A percentile compares a stretch with the other conserved stretches of the same genome.
Conservation (phyloP, 1,140 invertebrate species). For the Colletes gigas region DNA sequence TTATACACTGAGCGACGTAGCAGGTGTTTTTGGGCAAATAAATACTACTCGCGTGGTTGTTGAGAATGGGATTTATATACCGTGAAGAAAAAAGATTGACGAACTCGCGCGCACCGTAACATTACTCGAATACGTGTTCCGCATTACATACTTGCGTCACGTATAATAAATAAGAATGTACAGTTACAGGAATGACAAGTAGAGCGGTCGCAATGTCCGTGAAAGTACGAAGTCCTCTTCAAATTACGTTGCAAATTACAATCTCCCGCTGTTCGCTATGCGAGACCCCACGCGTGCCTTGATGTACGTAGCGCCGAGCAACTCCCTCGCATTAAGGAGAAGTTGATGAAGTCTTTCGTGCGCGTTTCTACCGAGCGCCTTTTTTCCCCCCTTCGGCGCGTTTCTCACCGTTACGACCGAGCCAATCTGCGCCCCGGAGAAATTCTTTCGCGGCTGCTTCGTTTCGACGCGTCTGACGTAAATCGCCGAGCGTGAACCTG, state of each 20-base stretch:
- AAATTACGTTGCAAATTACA: slow-evolving; percentile 56
- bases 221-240: slow-evolving; percentile 49
- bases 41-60: neutral
- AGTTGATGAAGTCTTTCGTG: slow-evolving; percentile 53
- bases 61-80: neutral
- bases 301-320: slow-evolving; percentile 47
- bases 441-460: slow-evolving; percentile 27
- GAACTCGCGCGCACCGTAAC: neutral
- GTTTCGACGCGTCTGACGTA: neutral
- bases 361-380: slow-evolving; percentile 25
- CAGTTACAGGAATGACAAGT: slow-evolving; percentile 49
- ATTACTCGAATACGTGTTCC: neutral
- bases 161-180: slow-evolving; percentile 26
- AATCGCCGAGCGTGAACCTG: neutral
- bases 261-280: slow-evolving; percentile 46
- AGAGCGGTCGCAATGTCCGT: slow-evolving; percentile 46
- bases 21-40: neutral
- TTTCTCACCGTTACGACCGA: slow-evolving; percentile 36
- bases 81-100: neutral
- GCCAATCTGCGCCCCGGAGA: slow-evolving; percentile 37
- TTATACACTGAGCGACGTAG: neutral
- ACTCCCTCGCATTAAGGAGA: slow-evolving; percentile 55
- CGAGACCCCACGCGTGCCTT: slow-evolving; percentile 50
- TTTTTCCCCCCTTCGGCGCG: slow-evolving; percentile 33
- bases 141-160: neutral